These are phyloP conservation scores for Mobula birostris DNA, from an alignment of 2,113 vertebrate species.

Conservation along the genomic window DNA sequence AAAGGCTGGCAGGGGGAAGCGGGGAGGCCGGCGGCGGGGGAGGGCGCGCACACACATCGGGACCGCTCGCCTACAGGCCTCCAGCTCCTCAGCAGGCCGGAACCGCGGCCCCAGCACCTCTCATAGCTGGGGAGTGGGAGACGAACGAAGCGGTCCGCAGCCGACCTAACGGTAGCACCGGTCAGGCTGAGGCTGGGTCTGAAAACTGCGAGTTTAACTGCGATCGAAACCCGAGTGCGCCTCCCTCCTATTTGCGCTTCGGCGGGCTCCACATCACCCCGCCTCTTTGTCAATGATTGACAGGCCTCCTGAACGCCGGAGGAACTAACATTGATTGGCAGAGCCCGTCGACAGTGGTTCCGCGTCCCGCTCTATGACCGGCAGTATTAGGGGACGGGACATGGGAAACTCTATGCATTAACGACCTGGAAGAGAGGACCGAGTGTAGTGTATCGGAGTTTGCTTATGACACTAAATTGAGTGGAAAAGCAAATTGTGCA, in stretches of 20 bases:
- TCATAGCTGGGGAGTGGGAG: neutral
- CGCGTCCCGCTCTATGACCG: neutral
- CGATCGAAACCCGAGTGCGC: neutral
- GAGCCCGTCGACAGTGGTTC: neutral
- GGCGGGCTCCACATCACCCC: neutral
- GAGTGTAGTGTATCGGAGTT: too few relatives aligned
- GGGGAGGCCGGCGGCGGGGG: conserved; percentile 22
- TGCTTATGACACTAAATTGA: too few relatives aligned
- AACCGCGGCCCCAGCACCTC: neutral
- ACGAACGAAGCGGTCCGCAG: neutral
- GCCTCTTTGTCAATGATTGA: neutral
- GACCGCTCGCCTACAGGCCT: neutral
- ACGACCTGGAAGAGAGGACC: too few relatives aligned
- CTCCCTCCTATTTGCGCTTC: neutral
- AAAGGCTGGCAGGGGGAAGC: conserved; percentile 11
- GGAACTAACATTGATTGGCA: too few relatives aligned
- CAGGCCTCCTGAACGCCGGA: neutral
- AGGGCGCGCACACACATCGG: conserved; percentile 3
- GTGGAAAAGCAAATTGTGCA: too few relatives aligned
- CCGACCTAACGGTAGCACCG: neutral
- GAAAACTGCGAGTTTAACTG: neutral
- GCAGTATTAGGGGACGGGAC: too few relatives aligned
- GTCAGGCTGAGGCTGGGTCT: too few relatives aligned
- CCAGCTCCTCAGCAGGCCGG: neutral
- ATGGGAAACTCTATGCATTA: too few relatives aligned